phyloP scores from a whole-genome alignment of 2,113 vertebrate genomes.

The Corynorhinus townsendii region DNA sequence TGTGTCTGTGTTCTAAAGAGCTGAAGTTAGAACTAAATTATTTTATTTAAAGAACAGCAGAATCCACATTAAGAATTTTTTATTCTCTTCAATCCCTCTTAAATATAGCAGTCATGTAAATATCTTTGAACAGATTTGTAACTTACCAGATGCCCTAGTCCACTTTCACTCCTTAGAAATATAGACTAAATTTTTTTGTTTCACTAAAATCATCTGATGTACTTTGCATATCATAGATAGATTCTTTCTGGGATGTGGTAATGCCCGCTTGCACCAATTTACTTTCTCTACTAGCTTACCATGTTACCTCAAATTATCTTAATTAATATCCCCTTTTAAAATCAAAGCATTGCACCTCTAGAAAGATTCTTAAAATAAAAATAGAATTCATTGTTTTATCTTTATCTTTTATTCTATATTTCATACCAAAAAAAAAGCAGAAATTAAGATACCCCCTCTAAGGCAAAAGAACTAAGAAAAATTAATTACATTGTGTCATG shows the following conservation, averaged over 20 bases:
- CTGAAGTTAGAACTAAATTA: background rate
- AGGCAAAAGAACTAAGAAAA: background rate
- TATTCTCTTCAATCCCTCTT: background rate
- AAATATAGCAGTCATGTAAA: conserved; percentile 6
- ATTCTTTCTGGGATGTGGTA: background rate
- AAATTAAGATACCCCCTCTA: background rate
- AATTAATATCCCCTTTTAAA: conserved; percentile 29
- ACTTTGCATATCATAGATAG: conserved; percentile 26
- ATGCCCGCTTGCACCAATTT: background rate
- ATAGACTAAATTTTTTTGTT: conserved; percentile 13
- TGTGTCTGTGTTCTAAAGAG: background rate
- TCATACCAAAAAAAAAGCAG: conserved; percentile 9
- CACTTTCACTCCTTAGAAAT: conserved; percentile 21
- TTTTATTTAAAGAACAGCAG: conserved; percentile 10
- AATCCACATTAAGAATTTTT: conserved; percentile 34
- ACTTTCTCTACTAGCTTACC: background rate
- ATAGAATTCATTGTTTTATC: conserved; percentile 44
- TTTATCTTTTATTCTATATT: conserved; percentile 23
- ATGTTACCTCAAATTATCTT: conserved; percentile 24
- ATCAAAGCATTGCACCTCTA: background rate
- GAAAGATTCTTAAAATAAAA: background rate
- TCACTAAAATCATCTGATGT: conserved; percentile 19
- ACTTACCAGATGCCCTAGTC: background rate
- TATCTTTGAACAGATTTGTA: conserved; percentile 43
- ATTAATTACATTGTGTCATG: background rate